Base-by-base conservation (phyloP, 2,888 invertebrate genomes). In the Carcina quercana region DNA sequence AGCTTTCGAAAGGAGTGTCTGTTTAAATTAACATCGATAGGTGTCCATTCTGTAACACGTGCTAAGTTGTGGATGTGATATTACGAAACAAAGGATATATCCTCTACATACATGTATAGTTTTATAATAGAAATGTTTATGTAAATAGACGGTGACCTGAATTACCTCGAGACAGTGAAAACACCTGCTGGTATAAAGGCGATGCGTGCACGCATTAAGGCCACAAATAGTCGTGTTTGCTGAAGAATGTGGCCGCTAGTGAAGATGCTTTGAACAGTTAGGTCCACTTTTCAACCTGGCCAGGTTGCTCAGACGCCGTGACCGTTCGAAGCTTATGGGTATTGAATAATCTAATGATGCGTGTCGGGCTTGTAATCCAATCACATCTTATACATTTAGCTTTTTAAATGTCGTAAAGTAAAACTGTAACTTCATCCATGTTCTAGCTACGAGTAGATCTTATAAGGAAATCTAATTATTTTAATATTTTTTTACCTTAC, bases 261-360 rank as follows among this genome's bases (percentile, higher is more conserved):
- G 55, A 53, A 67, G 65, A 63, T 59, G 52, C 44, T 59, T 45
- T 49, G 44, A 59, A 72, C 76, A 68, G 78, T 76, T 70, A 75
- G 73, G 51, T 67, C 73, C 54, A 73, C 67, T 73, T 76, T 68
- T 65, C 52, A 60, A 57, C 45, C 51, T 55, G 61, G 59, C 52
- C 55, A 64, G 52, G 50, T 53, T 50, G 55, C 49, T 53, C 53
- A 46, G 44, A 51, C 38, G 43, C 47, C 64, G 62, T 62, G 57
- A 63, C 60, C 55, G 3, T 20, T 20, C 20, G 20, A n/a, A 20
- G 12, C 36, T 45, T 47, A 47, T 32, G 37, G 35, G 25, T 45
- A 41, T 46, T 43, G 37, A 48, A 37, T 50, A 51, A 40, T 31
- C 45, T 50, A 60, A 59, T 56, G 53, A 47, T 39, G 45, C 50